These are phyloP conservation scores for Drosophila kuntzei DNA, from an alignment of 2,888 invertebrate species.

Conservation along the genomic window DNA sequence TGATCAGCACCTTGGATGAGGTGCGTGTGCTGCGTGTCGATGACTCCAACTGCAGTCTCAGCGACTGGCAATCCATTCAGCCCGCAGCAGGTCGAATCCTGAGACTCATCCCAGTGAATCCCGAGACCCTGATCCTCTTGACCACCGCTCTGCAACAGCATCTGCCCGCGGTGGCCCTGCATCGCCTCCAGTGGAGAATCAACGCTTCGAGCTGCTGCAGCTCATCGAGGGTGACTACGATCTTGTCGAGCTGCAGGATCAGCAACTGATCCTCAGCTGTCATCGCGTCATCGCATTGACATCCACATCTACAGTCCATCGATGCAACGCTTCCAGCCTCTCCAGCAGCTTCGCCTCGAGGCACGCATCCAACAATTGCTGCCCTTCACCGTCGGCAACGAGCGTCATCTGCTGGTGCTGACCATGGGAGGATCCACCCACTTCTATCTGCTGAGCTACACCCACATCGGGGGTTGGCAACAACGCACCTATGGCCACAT, in stretches of 20 bases:
- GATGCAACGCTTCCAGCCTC: constrained; percentile 52
- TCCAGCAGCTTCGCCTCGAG: constrained; percentile 77
- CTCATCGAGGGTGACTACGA: constrained; percentile 82
- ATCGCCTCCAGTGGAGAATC: constrained; percentile 47
- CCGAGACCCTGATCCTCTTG: constrained; percentile 48
- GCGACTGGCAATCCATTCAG: constrained; percentile 79
- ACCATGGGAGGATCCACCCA: constrained; percentile 61
- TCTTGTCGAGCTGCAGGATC: constrained; percentile 65
- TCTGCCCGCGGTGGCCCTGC: constrained; percentile 71
- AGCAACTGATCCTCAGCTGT: constrained; percentile 80
- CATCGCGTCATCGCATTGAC: constrained; percentile 69
- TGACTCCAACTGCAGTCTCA: constrained; percentile 54
- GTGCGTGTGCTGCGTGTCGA: constrained; percentile 77
- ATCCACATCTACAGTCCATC: constrained; percentile 56
- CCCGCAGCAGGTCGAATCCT: constrained; percentile 71
- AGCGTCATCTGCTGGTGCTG: constrained; percentile 73
- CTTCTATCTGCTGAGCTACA: constrained; percentile 79
- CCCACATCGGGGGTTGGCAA: constrained; percentile 80
- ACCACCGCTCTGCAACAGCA: constrained; percentile 61
- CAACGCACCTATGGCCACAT: constrained; percentile 77
- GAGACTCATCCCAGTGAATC: constrained; percentile 54
- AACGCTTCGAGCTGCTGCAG: constrained; percentile 74
- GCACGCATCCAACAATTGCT: constrained; percentile 71
- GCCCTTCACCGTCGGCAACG: constrained; percentile 65
- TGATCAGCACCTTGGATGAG: constrained; percentile 76